Base-by-base conservation (phyloP, 1,140 invertebrate species). In the Drosophila nasuta region DNA sequence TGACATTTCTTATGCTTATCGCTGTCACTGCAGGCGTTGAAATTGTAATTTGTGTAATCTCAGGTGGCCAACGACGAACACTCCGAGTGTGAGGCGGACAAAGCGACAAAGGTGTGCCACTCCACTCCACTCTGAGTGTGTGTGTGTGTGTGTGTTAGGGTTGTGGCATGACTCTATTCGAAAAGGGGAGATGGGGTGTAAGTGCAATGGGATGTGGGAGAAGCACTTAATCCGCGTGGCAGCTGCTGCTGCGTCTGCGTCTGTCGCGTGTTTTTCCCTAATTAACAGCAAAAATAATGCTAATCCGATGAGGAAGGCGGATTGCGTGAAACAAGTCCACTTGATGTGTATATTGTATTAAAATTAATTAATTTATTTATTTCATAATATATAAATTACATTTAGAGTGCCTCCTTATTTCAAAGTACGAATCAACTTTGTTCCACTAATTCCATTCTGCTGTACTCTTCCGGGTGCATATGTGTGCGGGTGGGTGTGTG, bases 41-140 rank as follows among this genome's bases (percentile, higher is more conserved):
- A 89, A 89, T 89, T 88, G 85, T 89, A 89, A 88, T 89, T 89
- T 89, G 85, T 89, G 78, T 89, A 89, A 89, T 89, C 85, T 85
- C 85, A 77, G 81, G 75, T 81, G 78, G 83, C 70, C 77, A 71
- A 67, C 64, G 43, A 58, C 51, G 51, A 67, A 57, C 11, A 20
- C 58, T 13, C 41, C 51, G 30, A 20, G 46, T 25, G 30, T 54
- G 60, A 63, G 30, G 13, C 54, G 60, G 65, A 77, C 71, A 74
- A 63, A 65, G 67, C 57, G 57, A 80, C 63, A 75, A 88, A 69
- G 76, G 79, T 28, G 25, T 15, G 38, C 13, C 3, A 4, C 8
- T n/a, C n/a, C 2, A 48, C 10, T 7, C 2, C 62, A 51, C 15
- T 58, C 13, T 30, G 45, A 43, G 58, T 62, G 45, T 69, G 74